Base-by-base conservation (phyloP, 2,113 vertebrate species). In the Balaeniceps rex region DNA sequence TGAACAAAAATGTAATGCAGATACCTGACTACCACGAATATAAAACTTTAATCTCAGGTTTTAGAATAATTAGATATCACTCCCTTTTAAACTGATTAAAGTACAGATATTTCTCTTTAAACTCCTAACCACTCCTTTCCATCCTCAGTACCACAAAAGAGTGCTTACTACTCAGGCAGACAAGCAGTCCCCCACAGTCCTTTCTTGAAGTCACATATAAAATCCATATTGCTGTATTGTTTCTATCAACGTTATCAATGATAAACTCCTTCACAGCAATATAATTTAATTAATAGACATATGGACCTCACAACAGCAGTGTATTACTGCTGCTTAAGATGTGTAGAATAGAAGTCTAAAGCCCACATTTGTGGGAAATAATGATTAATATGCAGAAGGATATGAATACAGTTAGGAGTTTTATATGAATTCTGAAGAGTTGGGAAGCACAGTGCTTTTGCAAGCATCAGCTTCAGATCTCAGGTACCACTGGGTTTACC, bases 401-500 rank as follows among this genome's bases (percentile, higher is more conserved):
- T 81, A 40, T 19, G 47, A 82, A 75, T 70, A 88, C 44, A 60
- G 47, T 72, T 88, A 69, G 17, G 69, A 80, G 57, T 88, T 96
- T 46, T 71, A 78, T 58, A 74, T 12, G 14, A 61, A 55, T 26
- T 83, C 12, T 84, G 78, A 84, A 63, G 93, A 96, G 83, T 44
- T 71, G 88, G 64, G 90, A 90, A 96, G 52, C 75, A 61, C 14
- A 9, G 14, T 24, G 51, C 71, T 95, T 87, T 94, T 83, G 92
- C 70, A 93, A 74, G 64, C 22, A 72, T 82, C 87, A 83, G 78
- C 81, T 71, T 26, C 40, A 69, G 93, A 93, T 92, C 95, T 94
- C 96, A 95, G 97, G 98, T 97, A 95, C 88, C 84, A 89, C 92
- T 93, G 91, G 87, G 47, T 87, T 94, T 93, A 96, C 95, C 98